These are phyloP conservation scores for Poecile atricapillus DNA, from an alignment of 2,113 vertebrate genomes.

Conservation along the genomic window DNA sequence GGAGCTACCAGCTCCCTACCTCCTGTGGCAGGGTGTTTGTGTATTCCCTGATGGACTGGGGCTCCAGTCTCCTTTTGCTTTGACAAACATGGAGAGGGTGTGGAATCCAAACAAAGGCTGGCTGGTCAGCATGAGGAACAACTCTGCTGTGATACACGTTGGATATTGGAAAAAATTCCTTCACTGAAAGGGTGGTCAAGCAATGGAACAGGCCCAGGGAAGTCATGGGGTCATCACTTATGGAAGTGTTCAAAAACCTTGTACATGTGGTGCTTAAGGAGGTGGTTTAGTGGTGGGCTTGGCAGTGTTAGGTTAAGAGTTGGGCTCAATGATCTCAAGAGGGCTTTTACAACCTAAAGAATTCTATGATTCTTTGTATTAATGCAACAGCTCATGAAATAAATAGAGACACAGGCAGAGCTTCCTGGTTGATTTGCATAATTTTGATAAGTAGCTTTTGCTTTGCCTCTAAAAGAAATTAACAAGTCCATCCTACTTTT, in stretches of 20 bases:
- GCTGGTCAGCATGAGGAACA: not conserved
- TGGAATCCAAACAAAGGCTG: not conserved
- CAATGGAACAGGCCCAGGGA: not conserved
- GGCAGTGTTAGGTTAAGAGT: not conserved
- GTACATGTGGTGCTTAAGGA: not conserved
- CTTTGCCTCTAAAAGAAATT: not conserved
- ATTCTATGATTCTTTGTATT: not conserved
- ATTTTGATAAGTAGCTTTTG: slow-evolving; percentile 23
- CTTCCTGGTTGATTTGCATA: not conserved
- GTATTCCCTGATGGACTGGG: not conserved
- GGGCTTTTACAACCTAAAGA: not conserved
- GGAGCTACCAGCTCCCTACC: not conserved
- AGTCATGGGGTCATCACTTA: not conserved
- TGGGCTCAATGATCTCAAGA: rapidly evolving
- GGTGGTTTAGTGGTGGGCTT: not conserved
- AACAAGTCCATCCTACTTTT: not conserved
- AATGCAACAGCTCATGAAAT: not conserved
- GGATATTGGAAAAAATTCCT: not conserved
- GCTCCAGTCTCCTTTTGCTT: not conserved
- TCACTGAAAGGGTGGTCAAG: not conserved
- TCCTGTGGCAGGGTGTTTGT: rapidly evolving
- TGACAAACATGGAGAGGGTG: not conserved
- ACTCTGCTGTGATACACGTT: not conserved
- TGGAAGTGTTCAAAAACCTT: not conserved
- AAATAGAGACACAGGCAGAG: not conserved